Evolutionary conservation across 2,113 vertebrate species (phyloP).

Genomic region (Sus scrofa): T2T-Sscrofa CM000818.6:122542501-122543000

Average conservation of each 20-base stretch:
- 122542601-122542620: not conserved
- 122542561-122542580: not conserved
- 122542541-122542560: not conserved
- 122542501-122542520: not conserved
- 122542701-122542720: not conserved
- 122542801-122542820: not conserved
- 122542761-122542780: not conserved
- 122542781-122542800: not conserved
- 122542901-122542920: not conserved
- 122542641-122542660: not conserved
- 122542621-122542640: not conserved
- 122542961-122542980: not conserved
- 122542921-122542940: not conserved
- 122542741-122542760: not conserved
- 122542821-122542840: not conserved
- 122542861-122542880: not conserved
- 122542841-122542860: not conserved
- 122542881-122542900: not conserved
- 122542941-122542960: not conserved
- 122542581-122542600: not conserved
- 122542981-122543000: too few species aligned
- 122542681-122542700: not conserved
- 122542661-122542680: not conserved
- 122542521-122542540: not conserved
- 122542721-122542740: not conserved